A percentile compares a stretch with the other conserved stretches of the same genome.
Evolutionary conservation across 2,888 invertebrate species (phyloP).

Genomic region (Ochropleura leucogaster): DNA sequence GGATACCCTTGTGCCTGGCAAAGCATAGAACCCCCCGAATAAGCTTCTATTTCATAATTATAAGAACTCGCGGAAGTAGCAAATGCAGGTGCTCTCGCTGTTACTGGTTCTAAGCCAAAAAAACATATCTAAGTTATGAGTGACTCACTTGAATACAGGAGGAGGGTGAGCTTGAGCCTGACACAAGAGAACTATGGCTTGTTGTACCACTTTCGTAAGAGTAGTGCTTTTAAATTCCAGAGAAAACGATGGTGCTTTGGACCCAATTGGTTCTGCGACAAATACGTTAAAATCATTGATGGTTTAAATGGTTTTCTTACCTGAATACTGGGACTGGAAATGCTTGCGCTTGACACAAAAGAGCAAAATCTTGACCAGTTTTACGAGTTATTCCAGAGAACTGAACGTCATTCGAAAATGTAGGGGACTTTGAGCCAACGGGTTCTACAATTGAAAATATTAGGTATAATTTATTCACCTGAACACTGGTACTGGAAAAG

Average conservation of each 20-base stretch:
- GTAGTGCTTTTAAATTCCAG: slow-evolving; percentile 91
- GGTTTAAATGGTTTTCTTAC: slow-evolving; percentile 74
- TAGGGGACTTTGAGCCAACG: slow-evolving; percentile 93
- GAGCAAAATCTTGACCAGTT: slow-evolving; percentile 91
- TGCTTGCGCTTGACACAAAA: slow-evolving; percentile 95
- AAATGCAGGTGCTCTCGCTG: slow-evolving; percentile 88
- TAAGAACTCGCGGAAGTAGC: slow-evolving; percentile 88
- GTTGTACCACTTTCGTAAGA: slow-evolving; percentile 88
- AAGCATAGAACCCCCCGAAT: slow-evolving; percentile 86
- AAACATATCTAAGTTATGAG: slow-evolving; percentile 65
- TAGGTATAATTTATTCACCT: slow-evolving; percentile 89
- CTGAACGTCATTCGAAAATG: slow-evolving; percentile 93
- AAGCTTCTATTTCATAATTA: slow-evolving; percentile 84
- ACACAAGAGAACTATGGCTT: slow-evolving; percentile 91
- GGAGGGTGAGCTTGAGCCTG: slow-evolving; percentile 93
- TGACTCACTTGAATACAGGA: slow-evolving; percentile 92
- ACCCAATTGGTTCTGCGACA: slow-evolving; percentile 91
- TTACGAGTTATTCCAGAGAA: slow-evolving; percentile 92
- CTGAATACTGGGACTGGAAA: slow-evolving; percentile 92
- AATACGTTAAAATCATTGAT: slow-evolving; percentile 60
- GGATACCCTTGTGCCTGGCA: slow-evolving; percentile 91
- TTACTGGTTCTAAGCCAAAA: slow-evolving; percentile 87
- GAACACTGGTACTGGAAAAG: slow-evolving; percentile 93
- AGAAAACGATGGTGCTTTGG: slow-evolving; percentile 91
- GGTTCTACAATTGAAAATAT: slow-evolving; percentile 90